These are phyloP conservation scores for Champsocephalus esox DNA, from an alignment of 2,797 vertebrate genomes.

Conservation along the genomic window DNA sequence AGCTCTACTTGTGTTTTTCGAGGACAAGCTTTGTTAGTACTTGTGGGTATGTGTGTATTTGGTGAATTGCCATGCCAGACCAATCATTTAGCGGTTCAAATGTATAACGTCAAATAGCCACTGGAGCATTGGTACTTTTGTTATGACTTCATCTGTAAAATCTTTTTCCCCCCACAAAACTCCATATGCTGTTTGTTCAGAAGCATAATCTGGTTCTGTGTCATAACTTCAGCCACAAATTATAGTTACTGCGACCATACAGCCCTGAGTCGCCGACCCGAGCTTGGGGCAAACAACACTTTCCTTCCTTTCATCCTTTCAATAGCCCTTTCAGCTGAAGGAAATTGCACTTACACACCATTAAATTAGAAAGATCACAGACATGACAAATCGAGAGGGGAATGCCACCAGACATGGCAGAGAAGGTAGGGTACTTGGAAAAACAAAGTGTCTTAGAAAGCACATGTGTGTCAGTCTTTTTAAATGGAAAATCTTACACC, in stretches of 20 bases:
- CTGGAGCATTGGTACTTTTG: conserved; percentile 61
- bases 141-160: conserved; percentile 81
- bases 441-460: conserved; percentile 33
- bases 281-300: conserved; percentile 69
- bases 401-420: conserved; percentile 52
- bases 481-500: neutral
- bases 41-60: conserved; percentile 40
- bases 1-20: conserved; percentile 31
- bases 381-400: conserved; percentile 52
- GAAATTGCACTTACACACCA: conserved; percentile 68
- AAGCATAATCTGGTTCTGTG: conserved; percentile 71
- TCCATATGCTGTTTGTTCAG: conserved; percentile 74
- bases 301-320: conserved; percentile 80
- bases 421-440: conserved; percentile 34
- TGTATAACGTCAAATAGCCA: conserved; percentile 70
- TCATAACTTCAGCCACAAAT: conserved; percentile 78
- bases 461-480: conserved; percentile 9
- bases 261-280: conserved; percentile 56
- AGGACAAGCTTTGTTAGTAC: conserved; percentile 30
- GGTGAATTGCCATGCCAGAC: conserved; percentile 50
- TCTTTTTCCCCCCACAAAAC: conserved; percentile 74
- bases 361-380: conserved; percentile 76
- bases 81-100: conserved; percentile 72
- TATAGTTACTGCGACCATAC: conserved; percentile 67
- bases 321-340: conserved; percentile 62